Conservation (phyloP, 2,888 invertebrate genomes). For the Drosophila fungiperda region DNA sequence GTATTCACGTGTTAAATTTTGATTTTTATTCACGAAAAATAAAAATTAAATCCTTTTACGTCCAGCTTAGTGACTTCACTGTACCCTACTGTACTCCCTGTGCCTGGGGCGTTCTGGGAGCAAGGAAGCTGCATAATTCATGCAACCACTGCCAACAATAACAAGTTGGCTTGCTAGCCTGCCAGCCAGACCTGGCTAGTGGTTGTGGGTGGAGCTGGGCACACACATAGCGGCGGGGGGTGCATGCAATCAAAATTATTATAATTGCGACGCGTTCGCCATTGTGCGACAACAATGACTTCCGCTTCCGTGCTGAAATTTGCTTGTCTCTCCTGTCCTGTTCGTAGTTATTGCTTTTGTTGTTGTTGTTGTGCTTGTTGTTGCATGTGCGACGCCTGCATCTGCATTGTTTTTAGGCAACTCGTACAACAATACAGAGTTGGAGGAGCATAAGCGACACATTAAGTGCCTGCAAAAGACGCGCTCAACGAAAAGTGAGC, state of each 20-base stretch:
- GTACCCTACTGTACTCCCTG: neutral
- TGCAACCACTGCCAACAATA: constrained; percentile 64
- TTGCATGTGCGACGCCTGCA: constrained; percentile 52
- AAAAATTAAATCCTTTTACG: neutral
- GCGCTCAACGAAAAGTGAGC: constrained; percentile 65
- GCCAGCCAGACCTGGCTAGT: neutral
- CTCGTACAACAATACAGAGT: constrained; percentile 52
- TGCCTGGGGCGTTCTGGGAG: neutral
- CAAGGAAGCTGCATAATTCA: constrained; percentile 62
- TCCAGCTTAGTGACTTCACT: neutral
- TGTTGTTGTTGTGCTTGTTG: constrained; percentile 11
- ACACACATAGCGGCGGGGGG: neutral
- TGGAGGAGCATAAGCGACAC: constrained; percentile 44
- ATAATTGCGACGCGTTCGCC: constrained; percentile 82
- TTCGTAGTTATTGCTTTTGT: constrained; percentile 24
- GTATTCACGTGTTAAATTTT: constrained; percentile 1
- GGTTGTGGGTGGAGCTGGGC: constrained; percentile 1
- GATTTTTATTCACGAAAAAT: constrained; percentile 5
- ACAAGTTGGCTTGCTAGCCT: constrained; percentile 39
- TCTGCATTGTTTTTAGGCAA: constrained; percentile 69
- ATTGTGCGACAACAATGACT: constrained; percentile 82
- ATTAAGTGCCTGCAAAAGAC: constrained; percentile 80
- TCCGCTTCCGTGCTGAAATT: constrained; percentile 82
- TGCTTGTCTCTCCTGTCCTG: constrained; percentile 56
- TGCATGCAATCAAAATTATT: constrained; percentile 82